Evolutionary conservation across 2,888 invertebrate species (phyloP), one percentile per base, ranked within the genome.

Genomic region (Petrolisthes cinctipes): DNA sequence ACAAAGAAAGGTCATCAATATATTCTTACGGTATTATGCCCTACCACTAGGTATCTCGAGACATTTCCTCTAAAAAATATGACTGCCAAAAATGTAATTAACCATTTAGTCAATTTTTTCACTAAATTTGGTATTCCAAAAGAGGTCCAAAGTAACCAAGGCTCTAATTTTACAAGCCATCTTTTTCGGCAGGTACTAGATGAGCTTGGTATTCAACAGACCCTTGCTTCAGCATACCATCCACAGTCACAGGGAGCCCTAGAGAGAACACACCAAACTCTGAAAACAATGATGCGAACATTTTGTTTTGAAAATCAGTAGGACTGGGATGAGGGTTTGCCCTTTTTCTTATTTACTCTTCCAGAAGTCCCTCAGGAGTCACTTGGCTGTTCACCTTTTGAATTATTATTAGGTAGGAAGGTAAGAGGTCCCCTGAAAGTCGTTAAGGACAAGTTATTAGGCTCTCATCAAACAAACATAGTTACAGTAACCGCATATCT

Each of bases 181-280:
- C 84, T 84, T 11, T n/a, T 78, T 82, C 4, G 61, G 51, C 68
- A 82, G 71, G 71, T 71, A 17, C n/a, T 71, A n/a, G n/a, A 71
- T 71, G 71, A 71, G n/a, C 66, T 84, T 53, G 76, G 57, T 57
- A 66, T 78, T 37, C 23, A 54, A n/a, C 84, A 78, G n/a, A 73
- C 20, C 11, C 56, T 76, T 11, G 61, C 78, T 5, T 37, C 78
- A 4, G 85, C 79, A 5, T 79, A 85, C 68, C 68, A 79, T 20
- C 85, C 85, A 4, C 68, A 85, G 53, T 78, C 66, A 20, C 85
- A 85, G 51, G 78, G 85, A 51, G 68, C 54, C 7, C 17, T 85
- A 51, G 78, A 85, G 51, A 85, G 79, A 20, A 76, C 20, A n/a
- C 78, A 85, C 57, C 85, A 85, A 51, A 56, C 73, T 20, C 20